A percentile compares a stretch with the other conserved stretches of the same genome.
Conservation (phyloP, 2,113 vertebrate genomes). For the Gila orcuttii region DNA sequence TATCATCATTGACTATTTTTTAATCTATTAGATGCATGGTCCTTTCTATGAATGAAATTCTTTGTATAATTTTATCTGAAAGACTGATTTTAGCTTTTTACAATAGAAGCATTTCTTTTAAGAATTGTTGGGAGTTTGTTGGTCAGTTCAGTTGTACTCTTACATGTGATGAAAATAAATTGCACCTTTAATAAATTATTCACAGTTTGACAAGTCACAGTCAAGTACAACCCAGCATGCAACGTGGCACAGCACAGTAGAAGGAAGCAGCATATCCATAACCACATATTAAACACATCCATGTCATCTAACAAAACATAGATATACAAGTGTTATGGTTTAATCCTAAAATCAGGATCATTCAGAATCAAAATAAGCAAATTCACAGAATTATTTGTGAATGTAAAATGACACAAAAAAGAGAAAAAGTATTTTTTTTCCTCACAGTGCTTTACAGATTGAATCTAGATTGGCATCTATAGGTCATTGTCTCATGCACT, state of each 20-base stretch:
- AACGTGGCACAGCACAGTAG: slow-evolving; percentile 23
- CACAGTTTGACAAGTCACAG: slow-evolving; percentile 44
- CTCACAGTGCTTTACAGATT: not conserved
- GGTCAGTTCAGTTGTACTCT: not conserved
- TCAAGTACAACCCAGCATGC: slow-evolving; percentile 55
- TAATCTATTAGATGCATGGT: no score
- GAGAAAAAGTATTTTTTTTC: not conserved
- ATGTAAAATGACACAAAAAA: not conserved
- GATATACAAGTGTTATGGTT: not conserved
- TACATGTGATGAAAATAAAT: slow-evolving; percentile 16
- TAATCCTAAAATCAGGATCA: slow-evolving; percentile 41
- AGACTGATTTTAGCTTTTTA: not conserved
- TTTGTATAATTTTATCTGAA: not conserved
- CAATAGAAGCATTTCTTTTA: not conserved
- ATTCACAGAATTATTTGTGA: slow-evolving; percentile 54
- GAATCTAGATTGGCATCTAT: not conserved
- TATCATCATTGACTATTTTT: not conserved
- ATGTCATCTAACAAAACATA: not conserved
- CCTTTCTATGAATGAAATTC: not conserved
- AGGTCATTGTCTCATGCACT: slow-evolving; percentile 62
- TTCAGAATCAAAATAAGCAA: slow-evolving; percentile 35
- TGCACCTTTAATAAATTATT: slow-evolving; percentile 32
- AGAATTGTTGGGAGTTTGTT: not conserved
- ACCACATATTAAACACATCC: slow-evolving; percentile 12
- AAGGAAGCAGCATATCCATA: slow-evolving; percentile 12